Conservation (phyloP, 2,888 invertebrate species). For the Latrodectus elegans region DNA sequence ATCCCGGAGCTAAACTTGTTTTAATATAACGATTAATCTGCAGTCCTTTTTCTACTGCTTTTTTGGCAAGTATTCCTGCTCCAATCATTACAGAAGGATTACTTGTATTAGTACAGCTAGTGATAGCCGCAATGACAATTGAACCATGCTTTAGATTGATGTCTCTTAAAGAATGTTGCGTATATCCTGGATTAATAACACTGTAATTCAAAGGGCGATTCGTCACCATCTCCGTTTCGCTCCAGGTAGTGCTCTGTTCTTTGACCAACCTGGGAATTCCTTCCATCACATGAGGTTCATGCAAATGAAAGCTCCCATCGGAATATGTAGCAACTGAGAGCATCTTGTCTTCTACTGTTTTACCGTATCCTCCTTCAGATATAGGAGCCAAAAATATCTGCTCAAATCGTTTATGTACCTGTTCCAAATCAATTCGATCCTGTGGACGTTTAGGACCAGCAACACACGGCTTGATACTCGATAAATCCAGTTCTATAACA, state of each 20-base stretch:
- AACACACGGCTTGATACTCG: slow-evolving; percentile 16
- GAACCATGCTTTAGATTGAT: slow-evolving; percentile 12
- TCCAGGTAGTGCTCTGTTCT: no score
- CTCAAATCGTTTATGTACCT: slow-evolving; percentile 8
- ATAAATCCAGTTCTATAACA: slow-evolving; percentile 38
- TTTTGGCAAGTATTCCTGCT: slow-evolving; percentile 33
- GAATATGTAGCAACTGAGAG: no score
- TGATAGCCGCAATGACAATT: slow-evolving; percentile 39
- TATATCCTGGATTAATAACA: no score
- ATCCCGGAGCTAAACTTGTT: slow-evolving; percentile 53
- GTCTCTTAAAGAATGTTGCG: no score
- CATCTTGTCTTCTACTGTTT: no score
- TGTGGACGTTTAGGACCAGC: slow-evolving; percentile 47
- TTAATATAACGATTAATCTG: slow-evolving; percentile 37
- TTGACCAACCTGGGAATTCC: no score
- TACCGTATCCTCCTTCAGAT: not conserved
- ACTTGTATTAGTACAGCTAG: slow-evolving; percentile 40
- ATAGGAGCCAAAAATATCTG: not conserved
- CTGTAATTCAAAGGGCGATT: no score
- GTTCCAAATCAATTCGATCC: slow-evolving; percentile 2
- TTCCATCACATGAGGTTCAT: no score
- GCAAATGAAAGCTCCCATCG: no score
- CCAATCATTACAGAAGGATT: slow-evolving; percentile 37
- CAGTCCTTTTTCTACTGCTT: slow-evolving; percentile 29
- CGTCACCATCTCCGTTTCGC: no score